Percentiles rank a stretch among this genome's conserved stretches.
These are phyloP conservation scores for Margaritifera margaritifera DNA, from an alignment of 2,888 invertebrate species.

Conservation along the genomic window DNA sequence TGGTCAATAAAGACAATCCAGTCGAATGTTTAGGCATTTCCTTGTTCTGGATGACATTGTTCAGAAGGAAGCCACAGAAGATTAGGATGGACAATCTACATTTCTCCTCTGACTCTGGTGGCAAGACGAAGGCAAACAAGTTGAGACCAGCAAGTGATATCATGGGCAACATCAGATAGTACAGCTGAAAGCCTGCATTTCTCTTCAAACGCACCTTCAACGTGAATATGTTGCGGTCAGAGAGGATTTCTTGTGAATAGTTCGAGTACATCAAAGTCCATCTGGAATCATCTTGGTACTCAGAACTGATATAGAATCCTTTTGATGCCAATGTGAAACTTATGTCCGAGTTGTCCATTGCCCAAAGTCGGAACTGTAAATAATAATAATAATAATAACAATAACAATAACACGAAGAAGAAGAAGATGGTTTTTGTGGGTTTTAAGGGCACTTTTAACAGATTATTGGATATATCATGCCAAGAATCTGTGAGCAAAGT, in stretches of 20 bases:
- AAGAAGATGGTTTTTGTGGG: too few relatives aligned
- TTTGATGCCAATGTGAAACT: too few relatives aligned
- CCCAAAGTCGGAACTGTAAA: too few relatives aligned
- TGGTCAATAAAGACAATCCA: too few relatives aligned
- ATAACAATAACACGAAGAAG: too few relatives aligned
- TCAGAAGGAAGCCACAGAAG: neutral
- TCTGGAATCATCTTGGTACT: slow-evolving; percentile 15
- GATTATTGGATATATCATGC: too few relatives aligned
- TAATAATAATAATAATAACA: too few relatives aligned
- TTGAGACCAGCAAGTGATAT: slow-evolving; percentile 26
- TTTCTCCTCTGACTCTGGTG: slow-evolving; percentile 26
- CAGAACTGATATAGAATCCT: too few relatives aligned
- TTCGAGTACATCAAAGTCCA: slow-evolving; percentile 17
- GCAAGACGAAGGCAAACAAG: slow-evolving; percentile 27
- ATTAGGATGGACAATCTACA: slow-evolving; percentile 8
- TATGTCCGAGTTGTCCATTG: too few relatives aligned
- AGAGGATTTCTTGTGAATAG: slow-evolving; percentile 7
- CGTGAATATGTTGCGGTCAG: slow-evolving; percentile 14
- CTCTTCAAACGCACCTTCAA: slow-evolving; percentile 22
- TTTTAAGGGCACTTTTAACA: too few relatives aligned
- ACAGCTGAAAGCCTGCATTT: slow-evolving; percentile 23
- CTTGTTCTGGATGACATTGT: too few relatives aligned
- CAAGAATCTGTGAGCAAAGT: fast-evolving
- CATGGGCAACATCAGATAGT: slow-evolving; percentile 27
- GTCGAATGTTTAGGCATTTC: too few relatives aligned